phyloP scores from a whole-genome alignment of 2,113 vertebrate species.

The Boulengeromyrus knoepffleri region DNA sequence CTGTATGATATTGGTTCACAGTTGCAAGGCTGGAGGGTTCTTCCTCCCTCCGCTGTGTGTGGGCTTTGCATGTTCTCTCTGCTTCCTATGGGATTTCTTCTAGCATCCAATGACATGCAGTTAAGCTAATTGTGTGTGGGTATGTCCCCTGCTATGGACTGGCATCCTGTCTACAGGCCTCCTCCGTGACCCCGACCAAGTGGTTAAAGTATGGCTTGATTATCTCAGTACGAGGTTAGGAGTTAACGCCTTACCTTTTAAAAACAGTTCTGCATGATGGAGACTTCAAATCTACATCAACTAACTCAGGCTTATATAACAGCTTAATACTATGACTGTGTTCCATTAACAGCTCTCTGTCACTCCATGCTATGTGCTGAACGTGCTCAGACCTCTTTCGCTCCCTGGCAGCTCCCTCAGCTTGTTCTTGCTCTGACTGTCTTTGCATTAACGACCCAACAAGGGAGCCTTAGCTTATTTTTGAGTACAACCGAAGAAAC shows the following conservation, averaged over 20 bases:
- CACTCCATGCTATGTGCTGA: background rate
- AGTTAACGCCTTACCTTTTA: background rate
- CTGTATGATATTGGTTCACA: background rate
- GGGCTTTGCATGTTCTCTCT: background rate
- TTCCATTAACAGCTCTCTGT: background rate
- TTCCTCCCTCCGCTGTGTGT: background rate
- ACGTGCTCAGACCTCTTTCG: background rate
- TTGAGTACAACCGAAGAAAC: background rate
- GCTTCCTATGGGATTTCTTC: background rate
- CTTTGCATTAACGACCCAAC: background rate
- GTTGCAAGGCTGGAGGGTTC: background rate
- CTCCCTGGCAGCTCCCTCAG: background rate
- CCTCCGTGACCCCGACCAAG: background rate
- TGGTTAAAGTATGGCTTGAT: background rate
- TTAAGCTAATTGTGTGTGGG: background rate
- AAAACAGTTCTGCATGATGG: background rate
- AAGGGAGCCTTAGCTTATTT: background rate
- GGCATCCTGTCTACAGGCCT: background rate
- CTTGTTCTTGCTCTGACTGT: background rate
- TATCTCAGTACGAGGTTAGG: background rate
- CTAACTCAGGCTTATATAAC: background rate
- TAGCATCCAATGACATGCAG: background rate
- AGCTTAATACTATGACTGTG: background rate
- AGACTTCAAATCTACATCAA: background rate
- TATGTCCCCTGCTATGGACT: background rate